Base-by-base conservation (phyloP, 2,888 invertebrate genomes). In the Copidosoma aretas region DNA sequence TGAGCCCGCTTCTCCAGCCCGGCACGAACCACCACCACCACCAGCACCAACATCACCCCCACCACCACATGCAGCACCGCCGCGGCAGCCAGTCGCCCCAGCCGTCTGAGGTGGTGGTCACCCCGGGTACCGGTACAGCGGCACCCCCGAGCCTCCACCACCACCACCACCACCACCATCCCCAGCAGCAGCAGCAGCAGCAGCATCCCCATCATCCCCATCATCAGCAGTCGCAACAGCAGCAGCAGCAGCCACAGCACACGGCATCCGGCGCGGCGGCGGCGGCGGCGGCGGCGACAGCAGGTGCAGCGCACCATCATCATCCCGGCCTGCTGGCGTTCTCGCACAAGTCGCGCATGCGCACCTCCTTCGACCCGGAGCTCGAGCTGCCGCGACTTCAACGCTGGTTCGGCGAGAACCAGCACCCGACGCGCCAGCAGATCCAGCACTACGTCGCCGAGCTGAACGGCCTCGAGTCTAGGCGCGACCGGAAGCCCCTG, bases 281-380 rank as follows among this genome's bases (percentile, higher is more conserved):
- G 86, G 54, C 78, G 84, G 21, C 86, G 85, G 75, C 87, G 2
- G 24, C 3, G 17, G 17, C 5, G 10, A 12, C 12, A 12, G 59
- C 49, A 1, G 46, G 15, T 21, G 54, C 39, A 1, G 52, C 63
- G 17, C 46, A 57, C 19, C 71, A 68, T 17, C 70, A 71, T n/a
- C 70, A 67, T 17, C 67, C 71, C 8, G 91, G 91, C 8, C 85
- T 93, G 77, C 91, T 83, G 41, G 81, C 82, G 60, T 83, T 81
- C 69, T 82, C 83, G 32, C 94, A 94, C 82, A 95, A 95, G 85
- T 95, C 95, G 4, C 89, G 97, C 78, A 96, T 97, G 94, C 88
- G 98, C 75, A 97, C 97, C 21, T 97, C 96, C 80, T 98, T 98
- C 80, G 97, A 98, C 84, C 97, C 97, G 0, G 97, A 98, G 84